Evolutionary conservation across 2,113 vertebrate species (phyloP).

Genomic region (Bungarus multicinctus): DNA sequence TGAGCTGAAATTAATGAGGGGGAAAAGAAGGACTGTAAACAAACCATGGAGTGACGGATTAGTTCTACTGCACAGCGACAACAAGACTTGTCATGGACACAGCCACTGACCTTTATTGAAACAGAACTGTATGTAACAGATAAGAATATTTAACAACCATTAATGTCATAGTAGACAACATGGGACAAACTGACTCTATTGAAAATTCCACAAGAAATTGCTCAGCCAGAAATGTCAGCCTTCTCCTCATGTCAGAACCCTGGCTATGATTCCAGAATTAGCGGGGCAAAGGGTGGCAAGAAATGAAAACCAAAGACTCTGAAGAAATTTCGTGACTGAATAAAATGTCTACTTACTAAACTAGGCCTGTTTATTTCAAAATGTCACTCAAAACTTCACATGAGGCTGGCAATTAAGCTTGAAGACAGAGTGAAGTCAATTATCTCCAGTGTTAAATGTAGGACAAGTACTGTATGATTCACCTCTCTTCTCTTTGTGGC

Average conservation of each 20-base stretch:
- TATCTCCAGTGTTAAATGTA: constrained; percentile 1
- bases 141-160: constrained; percentile 71
- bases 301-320: constrained; percentile 33
- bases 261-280: constrained; percentile 42
- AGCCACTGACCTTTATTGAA: constrained; percentile 61
- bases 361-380: constrained; percentile 5
- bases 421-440: constrained; percentile 29
- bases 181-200: constrained; percentile 44
- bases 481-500: rapidly evolving
- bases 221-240: constrained; percentile 65
- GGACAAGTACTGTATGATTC: neutral
- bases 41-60: constrained; percentile 50
- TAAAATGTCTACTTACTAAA: constrained; percentile 11
- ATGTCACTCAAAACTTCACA: constrained; percentile 19
- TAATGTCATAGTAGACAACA: constrained; percentile 54
- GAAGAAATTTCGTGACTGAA: constrained; percentile 39
- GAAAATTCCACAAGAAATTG: constrained; percentile 60
- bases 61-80: constrained; percentile 42
- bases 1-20: constrained; percentile 50
- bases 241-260: constrained; percentile 37
- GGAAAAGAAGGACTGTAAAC: neutral
- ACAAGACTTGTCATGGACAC: constrained; percentile 41
- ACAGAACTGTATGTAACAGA: constrained; percentile 62
- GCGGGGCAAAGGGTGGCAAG: neutral
- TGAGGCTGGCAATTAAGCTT: constrained; percentile 26